Evolutionary conservation across 2,888 invertebrate species (phyloP).

Genomic region (Mythimna ferrago): DNA sequence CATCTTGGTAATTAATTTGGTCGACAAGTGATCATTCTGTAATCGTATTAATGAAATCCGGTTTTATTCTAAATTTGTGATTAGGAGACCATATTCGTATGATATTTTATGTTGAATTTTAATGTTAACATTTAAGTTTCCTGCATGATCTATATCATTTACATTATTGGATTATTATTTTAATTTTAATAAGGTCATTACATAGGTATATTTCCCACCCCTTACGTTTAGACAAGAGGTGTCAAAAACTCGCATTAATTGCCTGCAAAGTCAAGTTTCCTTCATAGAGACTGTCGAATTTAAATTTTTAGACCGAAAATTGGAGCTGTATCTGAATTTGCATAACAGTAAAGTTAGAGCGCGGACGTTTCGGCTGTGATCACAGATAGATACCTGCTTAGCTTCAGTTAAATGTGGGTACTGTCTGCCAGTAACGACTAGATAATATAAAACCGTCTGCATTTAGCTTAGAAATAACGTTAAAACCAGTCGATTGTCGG

Average conservation of each 20-base stretch:
- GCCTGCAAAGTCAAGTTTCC: constrained; percentile 2
- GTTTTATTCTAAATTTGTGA: constrained; percentile 63
- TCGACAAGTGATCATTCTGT: constrained; percentile 64
- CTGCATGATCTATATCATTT: constrained; percentile 39
- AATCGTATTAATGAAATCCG: constrained; percentile 67
- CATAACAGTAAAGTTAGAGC: constrained; percentile 17
- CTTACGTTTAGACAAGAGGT: background rate
- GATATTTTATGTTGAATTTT: constrained; percentile 39
- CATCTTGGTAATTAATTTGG: constrained; percentile 65
- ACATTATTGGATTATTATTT: constrained; percentile 8
- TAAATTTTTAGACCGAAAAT: background rate
- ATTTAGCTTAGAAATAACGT: constrained; percentile 30
- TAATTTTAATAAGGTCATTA: background rate
- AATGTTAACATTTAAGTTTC: constrained; percentile 46
- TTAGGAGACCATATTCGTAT: constrained; percentile 47
- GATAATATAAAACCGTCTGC: constrained; percentile 20
- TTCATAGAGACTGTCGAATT: background rate
- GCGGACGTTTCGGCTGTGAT: constrained; percentile 32
- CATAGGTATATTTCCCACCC: background rate
- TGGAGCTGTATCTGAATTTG: constrained; percentile 31
- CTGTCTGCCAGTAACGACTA: constrained; percentile 29
- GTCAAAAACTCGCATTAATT: constrained; percentile 2
- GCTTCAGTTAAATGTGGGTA: constrained; percentile 20
- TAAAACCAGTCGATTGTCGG: constrained; percentile 20
- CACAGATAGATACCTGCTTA: constrained; percentile 25